Percentiles rank a stretch among this genome's conserved stretches.
phyloP scores from a whole-genome alignment of 2,888 invertebrate genomes.

The Sesia bembeciformis region DNA sequence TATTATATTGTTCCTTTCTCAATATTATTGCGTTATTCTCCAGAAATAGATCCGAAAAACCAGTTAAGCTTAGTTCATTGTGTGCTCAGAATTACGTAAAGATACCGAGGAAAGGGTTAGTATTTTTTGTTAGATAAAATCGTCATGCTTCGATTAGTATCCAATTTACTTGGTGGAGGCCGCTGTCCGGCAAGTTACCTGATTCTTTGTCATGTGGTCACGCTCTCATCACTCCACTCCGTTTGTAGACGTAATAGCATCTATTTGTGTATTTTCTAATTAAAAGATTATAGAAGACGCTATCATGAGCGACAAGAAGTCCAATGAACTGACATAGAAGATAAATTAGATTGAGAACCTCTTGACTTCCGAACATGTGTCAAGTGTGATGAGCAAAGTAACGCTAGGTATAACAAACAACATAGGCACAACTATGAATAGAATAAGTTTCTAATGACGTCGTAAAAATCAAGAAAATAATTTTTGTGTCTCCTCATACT shows the following conservation, averaged over 20 bases:
- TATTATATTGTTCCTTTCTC: background rate
- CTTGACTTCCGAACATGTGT: slow-evolving; percentile 10
- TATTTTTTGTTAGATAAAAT: slow-evolving; percentile 52
- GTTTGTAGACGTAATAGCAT: slow-evolving; percentile 47
- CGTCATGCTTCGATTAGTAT: slow-evolving; percentile 60
- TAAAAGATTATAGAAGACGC: slow-evolving; percentile 41
- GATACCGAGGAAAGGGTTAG: slow-evolving; percentile 44
- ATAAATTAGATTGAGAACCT: slow-evolving; percentile 37
- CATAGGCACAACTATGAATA: too few species aligned
- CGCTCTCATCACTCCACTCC: slow-evolving; percentile 29
- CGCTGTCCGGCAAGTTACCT: slow-evolving; percentile 34
- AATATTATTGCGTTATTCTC: slow-evolving; percentile 3
- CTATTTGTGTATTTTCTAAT: slow-evolving; percentile 59
- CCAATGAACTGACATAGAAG: slow-evolving; percentile 28
- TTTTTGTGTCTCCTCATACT: too few species aligned
- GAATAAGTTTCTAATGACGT: too few species aligned
- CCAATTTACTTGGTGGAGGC: slow-evolving; percentile 57
- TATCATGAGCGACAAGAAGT: slow-evolving; percentile 29
- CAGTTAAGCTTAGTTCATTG: slow-evolving; percentile 34
- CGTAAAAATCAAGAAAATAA: too few species aligned
- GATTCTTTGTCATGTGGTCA: slow-evolving; percentile 56
- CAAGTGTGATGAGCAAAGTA: too few species aligned
- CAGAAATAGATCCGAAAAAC: slow-evolving; percentile 10
- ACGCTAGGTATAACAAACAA: too few species aligned
- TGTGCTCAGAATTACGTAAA: slow-evolving; percentile 48